Conservation (phyloP, 2,888 invertebrate species). For the Sthenelais limicola region DNA sequence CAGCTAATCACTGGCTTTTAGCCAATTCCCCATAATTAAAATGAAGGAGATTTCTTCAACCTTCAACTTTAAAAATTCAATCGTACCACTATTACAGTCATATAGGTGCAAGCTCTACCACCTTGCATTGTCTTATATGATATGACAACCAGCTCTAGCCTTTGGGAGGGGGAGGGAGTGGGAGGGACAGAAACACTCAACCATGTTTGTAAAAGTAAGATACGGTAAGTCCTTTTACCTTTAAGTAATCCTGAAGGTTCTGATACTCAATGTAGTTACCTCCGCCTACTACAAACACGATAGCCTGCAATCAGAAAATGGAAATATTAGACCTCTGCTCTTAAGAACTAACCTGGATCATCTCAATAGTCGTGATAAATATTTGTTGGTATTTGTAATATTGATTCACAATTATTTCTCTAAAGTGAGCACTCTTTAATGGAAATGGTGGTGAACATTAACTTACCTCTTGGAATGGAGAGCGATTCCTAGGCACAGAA, state of each 20-base stretch:
- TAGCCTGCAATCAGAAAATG: constrained; percentile 62
- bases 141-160: constrained; percentile 3
- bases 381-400: neutral
- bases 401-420: neutral
- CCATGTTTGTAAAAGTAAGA: no score
- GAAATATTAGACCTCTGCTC: constrained; percentile 25
- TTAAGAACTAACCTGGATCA: no score
- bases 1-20: no score
- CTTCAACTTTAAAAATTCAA: neutral
- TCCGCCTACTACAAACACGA: constrained; percentile 75
- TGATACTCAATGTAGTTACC: constrained; percentile 99
- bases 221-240: constrained; percentile 74
- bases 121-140: no score
- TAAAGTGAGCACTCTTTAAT: neutral
- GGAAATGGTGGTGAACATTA: neutral
- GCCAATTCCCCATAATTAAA: no score
- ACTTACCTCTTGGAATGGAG: constrained; percentile 66
- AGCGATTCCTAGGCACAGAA: constrained; percentile 66
- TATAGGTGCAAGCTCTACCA: no score
- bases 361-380: neutral
- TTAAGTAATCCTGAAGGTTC: constrained; percentile 95
- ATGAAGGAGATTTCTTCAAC: no score
- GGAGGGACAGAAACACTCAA: neutral
- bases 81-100: neutral
- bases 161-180: neutral